These are phyloP conservation scores for Synergus japonicus DNA, from an alignment of 2,888 invertebrate genomes.

Conservation along the genomic window DNA sequence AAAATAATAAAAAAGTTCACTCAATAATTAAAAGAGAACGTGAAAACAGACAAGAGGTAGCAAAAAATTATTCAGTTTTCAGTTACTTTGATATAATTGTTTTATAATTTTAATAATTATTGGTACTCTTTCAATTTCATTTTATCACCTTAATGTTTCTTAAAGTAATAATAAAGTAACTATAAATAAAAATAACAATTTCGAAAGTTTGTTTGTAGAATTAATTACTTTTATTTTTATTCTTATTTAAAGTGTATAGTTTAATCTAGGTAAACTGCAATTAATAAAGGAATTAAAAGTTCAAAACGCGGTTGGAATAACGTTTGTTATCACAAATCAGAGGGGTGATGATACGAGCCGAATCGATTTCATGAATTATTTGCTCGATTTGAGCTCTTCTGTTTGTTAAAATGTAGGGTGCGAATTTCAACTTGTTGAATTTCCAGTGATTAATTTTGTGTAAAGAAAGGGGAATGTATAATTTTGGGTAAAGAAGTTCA, in stretches of 20 bases:
- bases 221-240: not conserved
- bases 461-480: not conserved
- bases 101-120: conserved; percentile 1
- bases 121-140: not conserved
- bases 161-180: too few species aligned
- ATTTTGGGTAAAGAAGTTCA: not conserved
- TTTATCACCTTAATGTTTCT: not conserved
- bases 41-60: not conserved
- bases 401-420: not conserved
- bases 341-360: not conserved
- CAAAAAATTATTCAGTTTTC: not conserved
- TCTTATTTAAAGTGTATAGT: not conserved
- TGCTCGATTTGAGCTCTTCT: not conserved
- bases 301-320: not conserved
- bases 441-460: not conserved
- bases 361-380: not conserved
- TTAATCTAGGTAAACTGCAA: not conserved
- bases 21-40: not conserved
- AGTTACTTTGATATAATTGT: conserved; percentile 1
- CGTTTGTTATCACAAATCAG: not conserved
- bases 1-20: not conserved
- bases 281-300: not conserved
- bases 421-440: not conserved
- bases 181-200: not conserved
- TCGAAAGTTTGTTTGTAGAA: not conserved